phyloP scores from a whole-genome alignment of 1,140 invertebrate species.

The Tetramorium simillimum region DNA sequence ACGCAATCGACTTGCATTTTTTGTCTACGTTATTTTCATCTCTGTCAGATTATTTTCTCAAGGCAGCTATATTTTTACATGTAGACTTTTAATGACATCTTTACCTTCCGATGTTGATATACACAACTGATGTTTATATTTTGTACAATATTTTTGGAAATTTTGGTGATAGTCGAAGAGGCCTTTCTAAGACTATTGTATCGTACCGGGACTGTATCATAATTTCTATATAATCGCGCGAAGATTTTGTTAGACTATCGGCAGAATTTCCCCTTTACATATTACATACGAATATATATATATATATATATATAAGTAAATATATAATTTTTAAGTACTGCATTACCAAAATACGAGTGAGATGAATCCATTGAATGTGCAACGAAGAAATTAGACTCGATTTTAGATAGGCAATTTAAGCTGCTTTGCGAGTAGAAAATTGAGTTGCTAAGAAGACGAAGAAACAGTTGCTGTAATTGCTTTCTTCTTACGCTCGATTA shows the following conservation, averaged over 20 bases:
- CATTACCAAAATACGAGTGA: constrained; percentile 78
- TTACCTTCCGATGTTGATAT: constrained; percentile 44
- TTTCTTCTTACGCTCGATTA: constrained; percentile 55
- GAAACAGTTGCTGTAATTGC: constrained; percentile 39
- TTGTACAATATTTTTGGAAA: constrained; percentile 47
- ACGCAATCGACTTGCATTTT: background rate
- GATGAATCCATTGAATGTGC: constrained; percentile 81
- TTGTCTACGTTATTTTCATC: constrained; percentile 49
- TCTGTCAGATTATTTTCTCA: background rate
- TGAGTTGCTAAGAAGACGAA: constrained; percentile 52
- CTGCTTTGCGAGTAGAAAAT: constrained; percentile 44
- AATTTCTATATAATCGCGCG: constrained; percentile 58
- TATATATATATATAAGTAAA: constrained; percentile 61
- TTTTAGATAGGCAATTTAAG: constrained; percentile 72
- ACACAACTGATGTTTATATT: constrained; percentile 29
- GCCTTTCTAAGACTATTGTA: constrained; percentile 40
- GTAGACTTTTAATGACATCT: background rate
- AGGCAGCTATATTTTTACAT: constrained; percentile 40
- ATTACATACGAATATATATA: constrained; percentile 45
- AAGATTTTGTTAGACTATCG: constrained; percentile 54
- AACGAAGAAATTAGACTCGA: constrained; percentile 82
- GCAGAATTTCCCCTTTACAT: constrained; percentile 37
- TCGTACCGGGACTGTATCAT: constrained; percentile 46
- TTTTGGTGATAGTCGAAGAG: constrained; percentile 45
- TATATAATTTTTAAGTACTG: constrained; percentile 51